Evolutionary conservation across 2,113 vertebrate species (phyloP), one percentile per base, ranked within the genome.

Genomic region (Ptychochromis oligacanthus): DNA sequence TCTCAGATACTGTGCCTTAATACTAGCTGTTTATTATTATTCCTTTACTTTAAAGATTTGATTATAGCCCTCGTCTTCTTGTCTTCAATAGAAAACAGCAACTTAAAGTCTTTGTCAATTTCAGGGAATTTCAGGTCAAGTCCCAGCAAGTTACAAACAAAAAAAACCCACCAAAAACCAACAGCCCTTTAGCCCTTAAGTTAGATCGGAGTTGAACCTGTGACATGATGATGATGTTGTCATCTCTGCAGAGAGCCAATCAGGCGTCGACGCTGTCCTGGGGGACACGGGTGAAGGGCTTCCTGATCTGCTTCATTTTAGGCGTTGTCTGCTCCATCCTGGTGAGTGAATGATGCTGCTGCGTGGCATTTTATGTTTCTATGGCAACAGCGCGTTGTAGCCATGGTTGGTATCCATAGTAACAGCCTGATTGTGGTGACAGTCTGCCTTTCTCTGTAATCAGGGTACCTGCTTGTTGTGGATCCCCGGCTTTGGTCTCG

Each of bases 231-330:
- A 1, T 57, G 40, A 67, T 49, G 40, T 49, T 28, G 64, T 1
- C 55, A 8, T 79, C 12, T 85, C 14, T 87, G 26, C 82, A 96
- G 96, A 86, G 86, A 67, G 95, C 92, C 62, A 94, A 88, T 83
- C 90, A 96, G 77, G 94, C 93, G 6, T 91, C 93, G 1, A 92
- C 94, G 3, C 79, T 96, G 84, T 57, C 89, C 49, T 96, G 95
- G 92, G 95, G 95, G 2, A 95, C 94, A 0, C 82, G 96, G 36
- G 78, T 96, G 80, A 96, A 94, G 72, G 95, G 93, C 24, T 96
- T 96, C 76, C 3, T 91, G 5, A 77, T 92, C 65, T 96, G 93
- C 70, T 96, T 96, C 31, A 11, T 90, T 9, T 18, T 93, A 22
- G 96, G 96, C 0, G 76, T 91, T 0, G 0, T 93, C 17, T 91